A percentile compares a stretch with the other conserved stretches of the same genome.
phyloP scores from a whole-genome alignment of 2,888 invertebrate species.

The Drosophila pseudotakahashii region DNA sequence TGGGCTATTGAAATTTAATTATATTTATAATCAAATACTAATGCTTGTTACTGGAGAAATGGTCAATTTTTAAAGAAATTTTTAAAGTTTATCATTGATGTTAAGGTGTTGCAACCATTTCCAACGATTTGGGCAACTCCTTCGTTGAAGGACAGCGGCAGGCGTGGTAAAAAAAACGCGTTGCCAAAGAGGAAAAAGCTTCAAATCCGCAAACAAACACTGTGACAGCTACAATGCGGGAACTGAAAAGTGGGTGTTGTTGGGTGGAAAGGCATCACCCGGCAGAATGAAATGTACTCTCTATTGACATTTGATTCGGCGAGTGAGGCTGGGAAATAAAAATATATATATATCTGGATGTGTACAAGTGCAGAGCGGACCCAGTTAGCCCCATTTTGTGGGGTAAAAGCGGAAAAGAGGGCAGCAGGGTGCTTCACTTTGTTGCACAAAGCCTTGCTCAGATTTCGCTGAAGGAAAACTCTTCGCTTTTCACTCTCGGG shows the following conservation, averaged over 20 bases:
- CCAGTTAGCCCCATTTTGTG: constrained; percentile 38
- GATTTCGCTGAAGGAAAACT: constrained; percentile 65
- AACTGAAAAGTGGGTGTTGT: constrained; percentile 38
- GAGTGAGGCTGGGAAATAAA: constrained; percentile 19
- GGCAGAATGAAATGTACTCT: constrained; percentile 78
- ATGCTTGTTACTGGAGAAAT: no score
- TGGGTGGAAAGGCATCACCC: constrained; percentile 47
- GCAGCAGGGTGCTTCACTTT: constrained; percentile 22
- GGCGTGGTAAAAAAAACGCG: constrained; percentile 49
- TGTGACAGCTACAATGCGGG: constrained; percentile 73
- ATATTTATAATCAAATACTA: no score
- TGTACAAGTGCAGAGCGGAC: constrained; percentile 36
- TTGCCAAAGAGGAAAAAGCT: constrained; percentile 71
- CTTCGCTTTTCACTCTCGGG: constrained; percentile 34
- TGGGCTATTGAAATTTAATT: no score
- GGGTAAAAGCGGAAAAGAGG: constrained; percentile 25
- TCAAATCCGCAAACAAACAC: constrained; percentile 80
- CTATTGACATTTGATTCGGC: constrained; percentile 78
- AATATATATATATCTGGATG: constrained; percentile 24
- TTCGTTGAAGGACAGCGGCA: constrained; percentile 6
- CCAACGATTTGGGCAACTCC: constrained; percentile 1
- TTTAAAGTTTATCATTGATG: not conserved
- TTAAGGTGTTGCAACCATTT: not conserved
- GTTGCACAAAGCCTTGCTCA: constrained; percentile 65
- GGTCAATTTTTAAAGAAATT: no score